Base-by-base conservation (phyloP, 2,113 vertebrate species). In the Cottus gobio region DNA sequence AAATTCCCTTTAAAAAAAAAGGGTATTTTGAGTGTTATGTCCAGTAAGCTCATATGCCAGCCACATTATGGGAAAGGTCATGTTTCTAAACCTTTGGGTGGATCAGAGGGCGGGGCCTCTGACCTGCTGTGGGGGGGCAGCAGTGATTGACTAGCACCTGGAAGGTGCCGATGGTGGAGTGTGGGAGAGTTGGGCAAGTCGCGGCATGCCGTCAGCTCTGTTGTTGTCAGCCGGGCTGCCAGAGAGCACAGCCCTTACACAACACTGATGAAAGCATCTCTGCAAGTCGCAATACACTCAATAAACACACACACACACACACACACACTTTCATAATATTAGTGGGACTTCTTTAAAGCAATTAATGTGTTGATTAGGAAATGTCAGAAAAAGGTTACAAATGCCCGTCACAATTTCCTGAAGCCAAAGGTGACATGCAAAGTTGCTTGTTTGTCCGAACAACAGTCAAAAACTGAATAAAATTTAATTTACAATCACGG, bases 71-170 rank as follows among this genome's bases (percentile, higher is more conserved):
- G 31, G 44, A 42, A 37, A 34, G 76, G 71, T 64, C 62, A 71
- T 24, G 7, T 58, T 60, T 46, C 44, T 58, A n/a, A 63, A 57
- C 28, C 18, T 66, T n/a, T 16, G 22, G 22, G 58, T 9, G 36
- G 6, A 77, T 62, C 7, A n/a, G n/a, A 34, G 24, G 24, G 26
- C 36, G 46, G 37, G n/a, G 71, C 26, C 58, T 34, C 37, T 15
- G 73, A 50, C 58, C 61, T 77, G 42, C 4, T 1, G 6, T 12
- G 48, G 24, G 37, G 22, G 11, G 11, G 4, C 26, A 36, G 61
- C 42, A 20, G 44, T 82, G 84, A 89, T 68, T 90, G 91, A 91
- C 87, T 46, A 75, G 77, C 91, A 92, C 82, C 90, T 91, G 86
- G 74, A 71, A 36, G 71, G 50, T 71, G 79, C 60, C 57, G 46